Conservation (phyloP, 1,140 invertebrate species). For the Tetraneura akinire region DNA sequence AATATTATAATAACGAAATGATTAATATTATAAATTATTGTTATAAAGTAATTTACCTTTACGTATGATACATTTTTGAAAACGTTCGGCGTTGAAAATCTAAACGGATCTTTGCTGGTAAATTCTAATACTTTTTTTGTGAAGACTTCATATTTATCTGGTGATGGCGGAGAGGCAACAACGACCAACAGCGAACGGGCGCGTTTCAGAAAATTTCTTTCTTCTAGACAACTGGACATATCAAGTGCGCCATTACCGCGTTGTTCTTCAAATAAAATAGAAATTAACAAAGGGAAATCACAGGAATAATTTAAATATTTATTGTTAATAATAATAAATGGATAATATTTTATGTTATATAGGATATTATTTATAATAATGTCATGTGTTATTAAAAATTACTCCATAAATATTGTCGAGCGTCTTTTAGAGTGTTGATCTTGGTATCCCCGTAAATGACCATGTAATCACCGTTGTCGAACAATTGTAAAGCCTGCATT, state of each 20-base stretch:
- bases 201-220: slow-evolving; percentile 68
- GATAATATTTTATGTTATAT: too few species aligned
- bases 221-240: slow-evolving; percentile 54
- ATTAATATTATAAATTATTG: background rate
- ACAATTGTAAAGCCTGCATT: slow-evolving; percentile 82
- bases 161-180: slow-evolving; percentile 76
- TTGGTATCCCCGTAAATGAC: slow-evolving; percentile 93
- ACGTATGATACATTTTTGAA: slow-evolving; percentile 52
- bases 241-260: background rate
- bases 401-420: slow-evolving; percentile 87
- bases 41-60: too few species aligned
- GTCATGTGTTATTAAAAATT: background rate
- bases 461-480: slow-evolving; percentile 90
- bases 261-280: background rate
- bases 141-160: slow-evolving; percentile 72
- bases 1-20: background rate
- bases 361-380: background rate
- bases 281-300: background rate
- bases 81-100: slow-evolving; percentile 67
- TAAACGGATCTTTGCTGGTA: slow-evolving; percentile 75
- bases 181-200: slow-evolving; percentile 82
- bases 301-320: too few species aligned
- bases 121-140: slow-evolving; percentile 75
- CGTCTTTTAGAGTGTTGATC: slow-evolving; percentile 75
- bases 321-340: too few species aligned